Base-by-base conservation (phyloP, 2,113 vertebrate species). In the Siniperca knerii region DNA sequence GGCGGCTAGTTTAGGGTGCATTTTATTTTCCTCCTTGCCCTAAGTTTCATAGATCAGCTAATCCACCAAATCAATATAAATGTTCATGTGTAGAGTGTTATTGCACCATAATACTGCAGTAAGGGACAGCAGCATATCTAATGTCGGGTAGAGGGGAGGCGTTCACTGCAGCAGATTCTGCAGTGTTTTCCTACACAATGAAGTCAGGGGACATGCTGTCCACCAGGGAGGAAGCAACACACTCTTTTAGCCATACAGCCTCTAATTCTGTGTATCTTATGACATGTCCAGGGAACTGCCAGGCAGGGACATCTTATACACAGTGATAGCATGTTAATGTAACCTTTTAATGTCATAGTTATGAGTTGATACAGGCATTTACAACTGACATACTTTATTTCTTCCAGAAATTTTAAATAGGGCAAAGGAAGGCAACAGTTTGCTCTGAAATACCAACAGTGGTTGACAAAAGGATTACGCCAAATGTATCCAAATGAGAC, bases 151-250 rank as follows among this genome's bases (percentile, higher is more conserved):
- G 79, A 81, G 86, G 77, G 83, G 83, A 86, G 77, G 82, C n/a
- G 58, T 86, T 86, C 87, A 83, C 84, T 92, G 89, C 92, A 93
- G 91, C 87, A 88, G 42, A 87, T 73, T 87, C 89, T 93, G 86
- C 94, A 89, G 89, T 90, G 87, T 89, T 88, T 86, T 85, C 68
- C 55, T 48, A 29, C 62, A 79, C 48, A 77, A 12, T 74, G 62
- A 77, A 82, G 60, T 87, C 58, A 66, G 71, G 55, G 54, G 71
- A 77, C 15, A 72, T 57, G 64, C 37, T 65, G 44, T 75, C 72
- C 71, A 67, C 68, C 37, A 54, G 21, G 44, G 44, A 35, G 46
- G 35, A 75, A 29, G 35, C 29, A 68, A 37, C 18, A 13, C 35
- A 40, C 16, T 42, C 68, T 13, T 13, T 35, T 11, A 37, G 50